Base-by-base conservation (phyloP, 1,140 invertebrate species). In the Antheraea pernyi region DNA sequence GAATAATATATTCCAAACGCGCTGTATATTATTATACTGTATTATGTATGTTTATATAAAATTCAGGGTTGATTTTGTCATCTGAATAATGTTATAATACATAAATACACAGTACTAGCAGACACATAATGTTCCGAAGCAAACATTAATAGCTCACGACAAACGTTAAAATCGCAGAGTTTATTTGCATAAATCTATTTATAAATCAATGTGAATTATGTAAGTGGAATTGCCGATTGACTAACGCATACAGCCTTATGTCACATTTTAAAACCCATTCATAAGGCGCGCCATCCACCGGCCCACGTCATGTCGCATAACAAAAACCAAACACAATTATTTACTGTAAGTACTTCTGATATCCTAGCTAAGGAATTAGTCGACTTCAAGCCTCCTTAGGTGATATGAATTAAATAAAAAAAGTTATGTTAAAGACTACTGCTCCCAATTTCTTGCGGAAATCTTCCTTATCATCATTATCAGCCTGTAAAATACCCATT, bases 161-260 rank as follows among this genome's bases (percentile, higher is more conserved):
- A 53, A 53, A 53, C n/a, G 13, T 16, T 63, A 63, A 36, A 60
- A 36, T 63, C 5, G 36, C 19, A 22, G 18, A 59, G n/a, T 48
- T 18, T 19, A 63, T 63, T 22, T 63, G 61, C 48, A 65, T 37
- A n/a, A 64, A 39, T 59, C 59, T 58, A 60, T 53, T 53, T 53
- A 53, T 53, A 53, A 53, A 53, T 53, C 46, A 53, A 53, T 2
- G 46, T 53, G 46, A 53, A 53, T 87, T 85, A 82, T 83, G 81
- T 83, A 85, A 87, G 77, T 64, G 82, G 85, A 76, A 85, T 78
- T 87, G 80, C 82, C 85, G 72, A 75, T 71, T 82, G 70, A 77
- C 61, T 81, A 82, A 81, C 69, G 42, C 46, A 65, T 46, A 69
- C 18, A 30, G 48, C 11, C 68, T 74, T 82, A 77, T 78, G 71